Evolutionary conservation across 2,113 vertebrate species (phyloP), one percentile per base, ranked within the genome.

Genomic region (Brachionichthys hirsutus): DNA sequence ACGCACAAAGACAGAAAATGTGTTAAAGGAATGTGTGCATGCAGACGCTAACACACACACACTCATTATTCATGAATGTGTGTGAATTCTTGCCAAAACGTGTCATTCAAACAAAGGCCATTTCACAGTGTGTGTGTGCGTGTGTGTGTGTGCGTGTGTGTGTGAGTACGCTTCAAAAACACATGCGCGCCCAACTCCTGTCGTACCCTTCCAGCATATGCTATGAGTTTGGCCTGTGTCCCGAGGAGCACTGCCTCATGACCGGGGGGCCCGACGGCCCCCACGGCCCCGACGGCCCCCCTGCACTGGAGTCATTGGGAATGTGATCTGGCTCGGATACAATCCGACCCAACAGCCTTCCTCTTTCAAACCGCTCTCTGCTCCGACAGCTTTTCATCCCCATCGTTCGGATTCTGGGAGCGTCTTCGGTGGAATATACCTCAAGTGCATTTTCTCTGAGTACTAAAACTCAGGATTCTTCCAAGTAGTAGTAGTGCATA

Each of bases 191-290:
- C 86, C 81, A 87, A 85, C 85, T 83, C 86, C 80, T 87, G 86
- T 87, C 85, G 81, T 81, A 79, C 81, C 72, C 80, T 88, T 85
- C 85, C 85, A 89, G 85, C 88, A 86, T 89, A 83, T 88, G 88
- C 88, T 87, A 83, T 81, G 80, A 86, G 84, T 89, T 89, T 88
- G 86, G 86, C 85, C 62, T 24, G 67, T 48, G 77, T 85, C 85
- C 84, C 54, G 17, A 81, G 70, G 77, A 86, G 82, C 75, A 68
- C 78, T 82, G 82, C 84, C 87, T 83, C 82, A 86, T 78, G 78
- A 88, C 69, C 76, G 77, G 61, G 68, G 79, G 81, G 75, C 83
- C 83, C 83, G 83, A 84, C 81, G 74, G 81, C 78, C 67, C 85
- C 76, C 79, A 84, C 76, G 67, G 70, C 62, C 77, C 81, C 54